Evolutionary conservation across 2,797 vertebrate genomes (phyloP).

Genomic region (Gadopsis bispinosus): DNA sequence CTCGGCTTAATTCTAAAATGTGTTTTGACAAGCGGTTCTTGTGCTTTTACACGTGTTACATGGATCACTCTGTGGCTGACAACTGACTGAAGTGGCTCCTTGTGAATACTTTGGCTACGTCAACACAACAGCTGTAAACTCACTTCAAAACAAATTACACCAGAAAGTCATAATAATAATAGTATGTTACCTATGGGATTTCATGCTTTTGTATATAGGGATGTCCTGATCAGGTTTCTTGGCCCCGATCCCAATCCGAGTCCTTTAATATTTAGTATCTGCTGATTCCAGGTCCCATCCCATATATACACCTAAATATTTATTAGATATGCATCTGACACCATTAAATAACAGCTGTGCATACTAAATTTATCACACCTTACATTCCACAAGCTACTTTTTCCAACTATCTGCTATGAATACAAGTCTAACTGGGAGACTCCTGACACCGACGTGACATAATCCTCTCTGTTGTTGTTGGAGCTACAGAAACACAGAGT

Average conservation of each 20-base stretch:
- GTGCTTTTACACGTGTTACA: constrained; percentile 21
- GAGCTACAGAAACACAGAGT: too few species aligned
- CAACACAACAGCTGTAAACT: constrained; percentile 7
- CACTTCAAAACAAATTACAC: background rate
- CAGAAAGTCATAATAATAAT: background rate
- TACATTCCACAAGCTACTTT: too few species aligned
- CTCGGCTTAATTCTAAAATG: constrained; percentile 5
- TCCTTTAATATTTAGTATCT: background rate
- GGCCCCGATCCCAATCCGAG: background rate
- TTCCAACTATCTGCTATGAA: too few species aligned
- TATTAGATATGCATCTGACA: too few species aligned
- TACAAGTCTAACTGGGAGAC: too few species aligned
- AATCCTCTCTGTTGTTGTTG: too few species aligned
- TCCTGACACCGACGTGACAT: too few species aligned
- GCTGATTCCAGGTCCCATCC: background rate
- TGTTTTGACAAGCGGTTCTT: constrained; percentile 20
- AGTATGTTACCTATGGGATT: background rate
- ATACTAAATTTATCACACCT: too few species aligned
- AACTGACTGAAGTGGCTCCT: background rate
- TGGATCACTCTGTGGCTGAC: background rate
- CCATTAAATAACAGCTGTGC: too few species aligned
- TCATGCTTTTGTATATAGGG: background rate
- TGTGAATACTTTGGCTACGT: background rate
- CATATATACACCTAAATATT: too few species aligned
- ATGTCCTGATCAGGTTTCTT: background rate